These are phyloP conservation scores for Patella pellucida DNA, from an alignment of 2,888 invertebrate species.

Conservation along the genomic window DNA sequence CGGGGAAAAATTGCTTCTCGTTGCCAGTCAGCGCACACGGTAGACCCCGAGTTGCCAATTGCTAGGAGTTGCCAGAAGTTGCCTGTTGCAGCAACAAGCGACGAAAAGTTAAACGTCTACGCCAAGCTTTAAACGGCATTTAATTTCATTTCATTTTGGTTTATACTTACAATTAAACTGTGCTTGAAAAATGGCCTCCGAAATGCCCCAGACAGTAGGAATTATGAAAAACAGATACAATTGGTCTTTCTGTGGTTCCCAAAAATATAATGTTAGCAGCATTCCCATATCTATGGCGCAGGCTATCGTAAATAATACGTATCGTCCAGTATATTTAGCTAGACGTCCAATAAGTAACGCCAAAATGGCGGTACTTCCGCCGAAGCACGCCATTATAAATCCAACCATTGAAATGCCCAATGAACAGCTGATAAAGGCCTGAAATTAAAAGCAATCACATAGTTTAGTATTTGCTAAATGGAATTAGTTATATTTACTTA, in stretches of 20 bases:
- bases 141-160: too few species aligned
- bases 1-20: too few species aligned
- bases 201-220: conserved; percentile 17
- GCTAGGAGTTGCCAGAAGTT: too few species aligned
- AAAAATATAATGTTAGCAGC: conserved; percentile 35
- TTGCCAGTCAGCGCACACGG: too few species aligned
- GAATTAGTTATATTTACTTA: too few species aligned
- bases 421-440: conserved; percentile 26
- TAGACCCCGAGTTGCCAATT: too few species aligned
- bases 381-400: conserved; percentile 23
- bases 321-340: conserved; percentile 18
- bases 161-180: conserved; percentile 26
- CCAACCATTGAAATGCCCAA: conserved; percentile 22
- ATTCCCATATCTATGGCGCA: conserved; percentile 17
- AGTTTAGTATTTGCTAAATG: too few species aligned
- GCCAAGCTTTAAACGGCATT: too few species aligned
- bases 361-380: conserved; percentile 13
- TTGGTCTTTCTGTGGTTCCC: conserved; percentile 11
- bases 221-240: conserved; percentile 14
- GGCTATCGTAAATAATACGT: conserved; percentile 9
- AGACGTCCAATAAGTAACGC: conserved; percentile 13
- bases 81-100: too few species aligned
- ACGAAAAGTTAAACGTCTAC: too few species aligned
- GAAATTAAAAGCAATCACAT: conserved; percentile 6
- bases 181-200: conserved; percentile 17